These are phyloP conservation scores for Thecophora atra DNA, from an alignment of 2,888 invertebrate genomes.

Conservation along the genomic window DNA sequence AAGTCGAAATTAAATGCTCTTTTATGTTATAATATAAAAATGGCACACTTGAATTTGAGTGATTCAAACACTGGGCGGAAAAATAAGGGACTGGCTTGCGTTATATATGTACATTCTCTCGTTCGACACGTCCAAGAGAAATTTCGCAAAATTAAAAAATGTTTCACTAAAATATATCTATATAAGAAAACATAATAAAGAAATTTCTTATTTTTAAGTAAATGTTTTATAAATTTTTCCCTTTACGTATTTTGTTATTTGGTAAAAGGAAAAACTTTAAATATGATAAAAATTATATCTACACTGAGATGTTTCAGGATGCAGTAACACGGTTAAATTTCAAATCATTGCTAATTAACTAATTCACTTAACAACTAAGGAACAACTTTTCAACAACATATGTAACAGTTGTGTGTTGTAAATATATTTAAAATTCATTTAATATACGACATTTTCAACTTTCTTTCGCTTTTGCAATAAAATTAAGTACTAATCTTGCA, in stretches of 20 bases:
- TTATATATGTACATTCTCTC: too few relatives aligned
- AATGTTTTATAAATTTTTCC: background rate
- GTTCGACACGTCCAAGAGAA: too few relatives aligned
- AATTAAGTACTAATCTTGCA: too few relatives aligned
- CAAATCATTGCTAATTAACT: background rate
- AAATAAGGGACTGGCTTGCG: too few relatives aligned
- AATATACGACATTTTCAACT: too few relatives aligned
- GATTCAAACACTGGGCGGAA: too few relatives aligned
- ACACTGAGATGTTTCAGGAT: background rate
- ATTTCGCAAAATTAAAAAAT: too few relatives aligned
- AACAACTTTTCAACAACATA: conserved; percentile 5
- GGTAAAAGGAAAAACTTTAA: too few relatives aligned
- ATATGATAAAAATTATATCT: background rate
- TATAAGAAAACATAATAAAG: too few relatives aligned
- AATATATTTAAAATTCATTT: background rate
- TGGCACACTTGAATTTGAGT: conserved; percentile 56
- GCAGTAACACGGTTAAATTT: background rate
- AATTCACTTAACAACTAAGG: conserved; percentile 33
- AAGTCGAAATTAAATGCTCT: conserved; percentile 38
- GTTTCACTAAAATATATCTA: too few relatives aligned
- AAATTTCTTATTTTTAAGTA: background rate
- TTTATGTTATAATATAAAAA: conserved; percentile 46
- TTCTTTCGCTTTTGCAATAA: too few relatives aligned
- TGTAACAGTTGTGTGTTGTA: background rate
- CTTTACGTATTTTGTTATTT: background rate